Evolutionary conservation across 2,113 vertebrate genomes (phyloP).

Genomic region (Bettongia penicillata): DNA sequence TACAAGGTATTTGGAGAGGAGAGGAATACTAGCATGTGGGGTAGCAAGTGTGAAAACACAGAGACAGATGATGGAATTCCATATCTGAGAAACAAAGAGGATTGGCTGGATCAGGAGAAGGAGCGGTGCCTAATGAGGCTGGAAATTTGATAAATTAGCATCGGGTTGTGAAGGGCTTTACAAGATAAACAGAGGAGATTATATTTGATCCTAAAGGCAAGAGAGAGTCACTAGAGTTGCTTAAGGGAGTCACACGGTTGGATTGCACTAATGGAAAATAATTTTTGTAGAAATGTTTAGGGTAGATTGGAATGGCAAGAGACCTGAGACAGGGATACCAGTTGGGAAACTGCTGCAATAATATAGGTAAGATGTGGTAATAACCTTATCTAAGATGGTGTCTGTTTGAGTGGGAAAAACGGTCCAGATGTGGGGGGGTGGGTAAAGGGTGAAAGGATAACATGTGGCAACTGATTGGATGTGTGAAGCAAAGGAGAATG

Average conservation of each 20-base stretch:
- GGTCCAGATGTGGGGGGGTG: neutral
- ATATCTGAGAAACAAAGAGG: neutral
- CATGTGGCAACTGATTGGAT: neutral
- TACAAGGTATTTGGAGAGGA: neutral
- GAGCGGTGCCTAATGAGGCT: neutral
- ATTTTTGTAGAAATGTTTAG: neutral
- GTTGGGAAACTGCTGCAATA: neutral
- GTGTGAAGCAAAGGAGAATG: neutral
- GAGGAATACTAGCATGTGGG: neutral
- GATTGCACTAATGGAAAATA: neutral
- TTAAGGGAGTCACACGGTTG: neutral
- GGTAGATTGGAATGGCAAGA: neutral
- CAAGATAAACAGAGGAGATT: neutral
- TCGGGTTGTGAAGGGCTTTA: neutral
- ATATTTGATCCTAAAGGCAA: neutral
- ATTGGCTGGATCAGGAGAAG: neutral
- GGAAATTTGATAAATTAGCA: neutral
- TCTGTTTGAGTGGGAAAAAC: neutral
- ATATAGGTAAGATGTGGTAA: neutral
- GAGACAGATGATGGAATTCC: neutral
- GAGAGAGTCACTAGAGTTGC: neutral
- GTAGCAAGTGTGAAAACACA: neutral
- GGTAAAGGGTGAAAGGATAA: neutral
- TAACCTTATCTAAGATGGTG: neutral
- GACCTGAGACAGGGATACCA: neutral